Conservation (phyloP, 2,113 vertebrate species). For the Peromyscus leucopus region DNA sequence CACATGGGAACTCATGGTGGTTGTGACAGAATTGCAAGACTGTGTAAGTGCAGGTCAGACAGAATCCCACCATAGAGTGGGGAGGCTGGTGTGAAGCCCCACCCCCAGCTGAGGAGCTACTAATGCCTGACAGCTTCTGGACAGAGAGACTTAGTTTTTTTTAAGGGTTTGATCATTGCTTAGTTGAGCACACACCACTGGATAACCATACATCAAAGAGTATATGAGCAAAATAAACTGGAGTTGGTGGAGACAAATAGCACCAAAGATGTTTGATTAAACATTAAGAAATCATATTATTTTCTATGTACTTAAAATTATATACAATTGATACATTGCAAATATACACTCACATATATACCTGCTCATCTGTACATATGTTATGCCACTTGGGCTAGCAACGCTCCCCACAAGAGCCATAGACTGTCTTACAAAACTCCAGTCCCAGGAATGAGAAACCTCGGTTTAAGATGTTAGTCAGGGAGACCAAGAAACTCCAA, state of each 20-base stretch:
- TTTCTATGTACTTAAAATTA: neutral
- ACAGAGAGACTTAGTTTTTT: neutral
- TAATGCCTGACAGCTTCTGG: neutral
- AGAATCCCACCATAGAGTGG: neutral
- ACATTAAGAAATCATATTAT: neutral
- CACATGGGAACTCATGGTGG: no score
- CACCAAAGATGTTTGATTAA: neutral
- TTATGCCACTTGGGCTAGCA: neutral
- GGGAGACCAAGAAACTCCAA: neutral
- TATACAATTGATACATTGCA: neutral
- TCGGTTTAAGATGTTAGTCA: neutral
- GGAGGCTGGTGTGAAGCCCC: neutral
- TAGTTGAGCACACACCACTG: neutral
- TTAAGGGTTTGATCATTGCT: neutral
- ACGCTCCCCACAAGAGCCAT: neutral
- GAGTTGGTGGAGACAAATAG: neutral
- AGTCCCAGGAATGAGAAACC: neutral
- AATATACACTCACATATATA: neutral
- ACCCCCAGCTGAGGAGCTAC: neutral
- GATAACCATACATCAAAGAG: neutral
- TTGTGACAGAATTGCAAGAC: no score
- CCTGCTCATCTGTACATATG: no score
- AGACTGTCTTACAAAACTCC: neutral
- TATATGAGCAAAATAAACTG: neutral
- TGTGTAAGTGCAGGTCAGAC: neutral